Conservation (phyloP, 2,888 invertebrate species). For the Ophonus ardosiacus region DNA sequence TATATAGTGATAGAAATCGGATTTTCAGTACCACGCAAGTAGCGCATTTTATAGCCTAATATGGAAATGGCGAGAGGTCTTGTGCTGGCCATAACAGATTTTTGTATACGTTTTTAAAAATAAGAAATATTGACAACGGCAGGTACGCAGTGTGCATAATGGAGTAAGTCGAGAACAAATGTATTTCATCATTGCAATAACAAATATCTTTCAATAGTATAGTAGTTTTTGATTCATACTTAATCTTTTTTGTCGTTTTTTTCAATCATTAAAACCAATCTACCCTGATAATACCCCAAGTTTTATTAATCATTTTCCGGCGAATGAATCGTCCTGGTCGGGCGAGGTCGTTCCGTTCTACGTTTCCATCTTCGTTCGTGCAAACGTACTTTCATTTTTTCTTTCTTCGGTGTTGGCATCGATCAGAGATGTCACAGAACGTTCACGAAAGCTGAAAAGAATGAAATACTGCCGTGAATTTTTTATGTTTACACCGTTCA, state of each 20-base stretch:
- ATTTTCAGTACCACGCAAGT: too few species aligned
- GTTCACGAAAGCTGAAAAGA: constrained; percentile 15
- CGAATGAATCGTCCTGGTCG: neutral
- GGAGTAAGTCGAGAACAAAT: too few species aligned
- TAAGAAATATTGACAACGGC: too few species aligned
- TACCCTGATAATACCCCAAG: neutral
- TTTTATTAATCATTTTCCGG: neutral
- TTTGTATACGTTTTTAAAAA: too few species aligned
- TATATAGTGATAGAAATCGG: too few species aligned
- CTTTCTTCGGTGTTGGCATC: constrained; percentile 26
- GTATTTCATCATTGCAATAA: too few species aligned
- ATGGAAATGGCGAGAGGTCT: too few species aligned
- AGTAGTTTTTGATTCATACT: neutral
- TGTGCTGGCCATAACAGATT: too few species aligned
- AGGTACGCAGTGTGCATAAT: too few species aligned
- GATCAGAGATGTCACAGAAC: constrained; percentile 31
- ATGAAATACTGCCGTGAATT: constrained; percentile 41
- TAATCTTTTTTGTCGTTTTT: neutral
- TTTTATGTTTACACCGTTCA: constrained; percentile 42
- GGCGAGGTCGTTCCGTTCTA: neutral
- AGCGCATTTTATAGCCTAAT: too few species aligned
- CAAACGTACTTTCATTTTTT: constrained; percentile 42
- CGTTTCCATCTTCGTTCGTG: neutral
- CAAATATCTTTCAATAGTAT: neutral
- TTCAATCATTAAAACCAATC: neutral